These are phyloP conservation scores for Drosophila orena DNA, from an alignment of 1,140 invertebrate species.

Conservation along the genomic window DNA sequence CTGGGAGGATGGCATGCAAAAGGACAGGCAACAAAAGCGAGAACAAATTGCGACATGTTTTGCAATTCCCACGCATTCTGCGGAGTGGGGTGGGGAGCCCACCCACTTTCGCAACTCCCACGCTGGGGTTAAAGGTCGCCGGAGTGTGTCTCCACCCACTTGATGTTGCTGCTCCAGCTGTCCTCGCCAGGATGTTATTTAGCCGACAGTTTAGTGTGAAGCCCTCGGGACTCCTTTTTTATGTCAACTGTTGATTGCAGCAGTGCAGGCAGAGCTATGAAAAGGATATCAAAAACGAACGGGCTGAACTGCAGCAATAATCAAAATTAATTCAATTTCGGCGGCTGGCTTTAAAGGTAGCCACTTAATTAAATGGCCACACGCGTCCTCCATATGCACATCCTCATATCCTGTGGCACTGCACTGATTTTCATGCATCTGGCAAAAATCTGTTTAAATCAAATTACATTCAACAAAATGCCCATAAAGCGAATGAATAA, in stretches of 20 bases:
- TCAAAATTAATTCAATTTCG: conserved; percentile 67
- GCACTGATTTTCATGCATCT: conserved; percentile 43
- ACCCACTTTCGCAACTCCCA: background rate
- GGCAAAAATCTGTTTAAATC: conserved; percentile 55
- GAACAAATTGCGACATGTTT: conserved; percentile 74
- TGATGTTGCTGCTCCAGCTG: conserved; percentile 52
- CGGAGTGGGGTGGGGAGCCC: no score
- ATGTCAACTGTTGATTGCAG: conserved; percentile 59
- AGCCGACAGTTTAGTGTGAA: conserved; percentile 41
- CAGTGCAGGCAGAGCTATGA: conserved; percentile 9
- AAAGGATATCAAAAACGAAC: background rate
- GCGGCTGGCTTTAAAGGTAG: conserved; percentile 58
- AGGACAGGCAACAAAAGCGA: conserved; percentile 50
- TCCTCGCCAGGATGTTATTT: conserved; percentile 38
- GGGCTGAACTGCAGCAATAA: conserved; percentile 40
- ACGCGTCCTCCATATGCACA: conserved; percentile 21
- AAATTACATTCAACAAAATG: conserved; percentile 78
- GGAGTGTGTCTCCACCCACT: conserved; percentile 38
- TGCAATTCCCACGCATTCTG: conserved; percentile 63
- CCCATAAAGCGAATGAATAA: conserved; percentile 71
- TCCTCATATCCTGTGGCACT: conserved; percentile 49
- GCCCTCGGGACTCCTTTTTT: conserved; percentile 27
- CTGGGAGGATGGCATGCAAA: conserved; percentile 52
- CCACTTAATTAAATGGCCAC: conserved; percentile 69
- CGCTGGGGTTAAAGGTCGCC: conserved; percentile 67